Evolutionary conservation across 2,113 vertebrate genomes (phyloP).

Genomic region (Hippoglossus stenolepis): DNA sequence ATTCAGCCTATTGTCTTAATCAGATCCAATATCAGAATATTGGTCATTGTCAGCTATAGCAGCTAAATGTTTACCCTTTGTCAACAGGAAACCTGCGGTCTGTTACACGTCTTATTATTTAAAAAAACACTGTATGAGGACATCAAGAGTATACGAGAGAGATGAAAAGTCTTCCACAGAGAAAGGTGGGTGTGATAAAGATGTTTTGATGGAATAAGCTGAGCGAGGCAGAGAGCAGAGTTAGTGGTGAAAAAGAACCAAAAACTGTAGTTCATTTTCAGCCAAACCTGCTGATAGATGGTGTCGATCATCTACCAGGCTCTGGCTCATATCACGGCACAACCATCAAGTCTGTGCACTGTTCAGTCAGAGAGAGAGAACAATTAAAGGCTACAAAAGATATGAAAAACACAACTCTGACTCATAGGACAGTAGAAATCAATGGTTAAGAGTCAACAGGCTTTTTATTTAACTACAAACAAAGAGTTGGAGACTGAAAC

Average conservation of each 20-base stretch:
- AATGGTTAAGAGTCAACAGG: background rate
- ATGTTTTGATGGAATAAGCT: too few relatives aligned
- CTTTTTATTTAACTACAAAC: background rate
- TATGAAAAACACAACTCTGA: background rate
- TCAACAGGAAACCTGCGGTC: too few relatives aligned
- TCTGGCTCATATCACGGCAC: slow-evolving; percentile 90
- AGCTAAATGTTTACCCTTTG: too few relatives aligned
- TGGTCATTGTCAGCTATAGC: too few relatives aligned
- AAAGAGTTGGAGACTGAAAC: background rate
- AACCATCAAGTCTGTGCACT: slow-evolving; percentile 97
- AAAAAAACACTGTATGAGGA: too few relatives aligned
- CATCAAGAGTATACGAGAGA: too few relatives aligned
- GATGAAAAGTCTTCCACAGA: too few relatives aligned
- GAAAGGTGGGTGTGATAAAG: too few relatives aligned
- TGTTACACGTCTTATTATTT: too few relatives aligned
- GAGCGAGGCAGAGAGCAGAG: background rate
- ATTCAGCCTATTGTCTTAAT: too few relatives aligned
- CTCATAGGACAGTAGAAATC: background rate
- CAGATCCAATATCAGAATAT: too few relatives aligned
- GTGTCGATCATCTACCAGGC: slow-evolving; percentile 96
- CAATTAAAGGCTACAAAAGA: background rate
- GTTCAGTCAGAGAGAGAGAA: slow-evolving; percentile 15
- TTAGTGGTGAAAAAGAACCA: background rate
- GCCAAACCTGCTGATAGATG: slow-evolving; percentile 91
- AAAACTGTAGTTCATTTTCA: rapidly evolving